Conservation (phyloP, 2,113 vertebrate genomes). For the Gallinago jamesoni region DNA sequence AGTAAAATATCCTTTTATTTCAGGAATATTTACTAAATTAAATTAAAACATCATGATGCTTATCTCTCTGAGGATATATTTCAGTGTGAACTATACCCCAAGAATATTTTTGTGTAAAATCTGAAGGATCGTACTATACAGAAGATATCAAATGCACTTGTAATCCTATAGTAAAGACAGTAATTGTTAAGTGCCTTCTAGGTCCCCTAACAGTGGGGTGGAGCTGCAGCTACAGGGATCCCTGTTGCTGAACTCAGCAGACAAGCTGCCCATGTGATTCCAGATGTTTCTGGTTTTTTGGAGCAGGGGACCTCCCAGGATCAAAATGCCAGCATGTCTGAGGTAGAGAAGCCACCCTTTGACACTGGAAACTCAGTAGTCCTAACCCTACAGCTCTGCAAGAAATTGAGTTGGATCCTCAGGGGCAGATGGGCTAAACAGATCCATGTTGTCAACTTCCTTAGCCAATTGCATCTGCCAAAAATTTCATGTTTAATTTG, state of each 20-base stretch:
- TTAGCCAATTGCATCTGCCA: neutral
- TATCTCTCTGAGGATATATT: slow-evolving; percentile 14
- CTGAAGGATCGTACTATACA: neutral
- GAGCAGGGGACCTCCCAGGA: slow-evolving; percentile 63
- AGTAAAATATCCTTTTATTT: slow-evolving; percentile 26
- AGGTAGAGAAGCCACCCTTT: slow-evolving; percentile 47
- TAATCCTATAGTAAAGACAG: slow-evolving; percentile 14
- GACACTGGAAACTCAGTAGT: slow-evolving; percentile 47
- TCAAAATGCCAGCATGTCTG: slow-evolving; percentile 46
- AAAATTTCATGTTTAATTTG: slow-evolving; percentile 24
- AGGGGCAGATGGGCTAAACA: slow-evolving; percentile 10
- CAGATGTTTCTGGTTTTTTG: slow-evolving; percentile 67
- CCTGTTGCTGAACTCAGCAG: slow-evolving; percentile 72
- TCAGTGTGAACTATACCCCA: neutral
- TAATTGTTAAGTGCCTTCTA: slow-evolving; percentile 41
- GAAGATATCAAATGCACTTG: neutral
- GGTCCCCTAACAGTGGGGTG: slow-evolving; percentile 49
- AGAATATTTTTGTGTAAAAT: slow-evolving; percentile 21
- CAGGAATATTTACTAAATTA: slow-evolving; percentile 25
- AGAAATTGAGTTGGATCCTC: slow-evolving; percentile 31
- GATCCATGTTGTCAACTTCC: neutral
- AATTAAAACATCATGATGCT: slow-evolving; percentile 18
- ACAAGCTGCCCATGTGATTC: slow-evolving; percentile 59
- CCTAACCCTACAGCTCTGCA: slow-evolving; percentile 12
- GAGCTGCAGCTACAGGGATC: slow-evolving; percentile 39